phyloP scores from a whole-genome alignment of 1,140 invertebrate genomes.

The Lysiphlebus fabarum region DNA sequence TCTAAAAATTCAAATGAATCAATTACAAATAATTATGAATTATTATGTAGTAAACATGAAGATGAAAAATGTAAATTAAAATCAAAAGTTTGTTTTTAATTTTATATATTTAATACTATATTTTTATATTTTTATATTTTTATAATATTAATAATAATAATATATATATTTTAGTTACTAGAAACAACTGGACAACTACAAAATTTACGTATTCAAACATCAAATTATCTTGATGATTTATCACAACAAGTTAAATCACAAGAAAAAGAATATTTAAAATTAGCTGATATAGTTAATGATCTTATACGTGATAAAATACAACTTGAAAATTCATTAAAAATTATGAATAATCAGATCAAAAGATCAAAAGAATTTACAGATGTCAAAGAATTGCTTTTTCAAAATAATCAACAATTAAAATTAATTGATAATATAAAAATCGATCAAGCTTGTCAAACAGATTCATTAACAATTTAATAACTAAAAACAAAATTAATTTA shows the following conservation, averaged over 20 bases:
- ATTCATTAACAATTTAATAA: not conserved
- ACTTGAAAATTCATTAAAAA: constrained; percentile 33
- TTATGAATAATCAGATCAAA: constrained; percentile 29
- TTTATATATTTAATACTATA: too few relatives aligned
- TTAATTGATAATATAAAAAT: constrained; percentile 26
- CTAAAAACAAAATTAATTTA: not conserved
- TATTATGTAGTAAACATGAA: constrained; percentile 27
- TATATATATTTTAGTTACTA: constrained; percentile 33
- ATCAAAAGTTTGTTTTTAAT: constrained; percentile 28
- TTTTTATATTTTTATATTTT: too few relatives aligned
- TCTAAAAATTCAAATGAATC: constrained; percentile 31
- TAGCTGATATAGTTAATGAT: constrained; percentile 34
- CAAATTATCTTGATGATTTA: constrained; percentile 33
- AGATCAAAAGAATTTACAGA: constrained; percentile 28
- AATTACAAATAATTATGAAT: constrained; percentile 28
- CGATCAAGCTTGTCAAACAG: constrained; percentile 33
- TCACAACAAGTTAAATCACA: constrained; percentile 34
- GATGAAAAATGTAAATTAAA: constrained; percentile 33
- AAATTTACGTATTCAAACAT: constrained; percentile 32
- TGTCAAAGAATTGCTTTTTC: constrained; percentile 34
- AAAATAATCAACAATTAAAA: constrained; percentile 30
- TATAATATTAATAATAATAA: too few relatives aligned
- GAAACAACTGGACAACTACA: constrained; percentile 27
- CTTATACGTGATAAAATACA: constrained; percentile 37
- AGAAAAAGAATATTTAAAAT: constrained; percentile 36